phyloP scores from a whole-genome alignment of 2,797 vertebrate genomes.

The Molossus molossus region DNA sequence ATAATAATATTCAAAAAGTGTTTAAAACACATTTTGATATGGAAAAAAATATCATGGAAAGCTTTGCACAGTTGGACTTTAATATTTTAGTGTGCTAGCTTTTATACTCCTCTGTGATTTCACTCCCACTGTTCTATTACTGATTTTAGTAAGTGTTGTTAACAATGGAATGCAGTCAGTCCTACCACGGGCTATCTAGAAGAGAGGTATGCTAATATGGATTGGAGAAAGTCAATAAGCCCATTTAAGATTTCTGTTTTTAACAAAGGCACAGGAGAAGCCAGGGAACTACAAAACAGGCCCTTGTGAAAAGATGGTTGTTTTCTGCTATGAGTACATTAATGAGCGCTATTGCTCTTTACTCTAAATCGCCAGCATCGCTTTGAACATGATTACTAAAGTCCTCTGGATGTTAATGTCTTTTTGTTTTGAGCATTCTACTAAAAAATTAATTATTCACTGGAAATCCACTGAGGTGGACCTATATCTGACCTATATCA shows the following conservation, averaged over 20 bases:
- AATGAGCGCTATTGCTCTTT: constrained; percentile 53
- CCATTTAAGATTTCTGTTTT: constrained; percentile 77
- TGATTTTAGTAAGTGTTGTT: constrained; percentile 80
- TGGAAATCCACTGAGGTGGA: constrained; percentile 41
- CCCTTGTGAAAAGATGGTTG: constrained; percentile 29
- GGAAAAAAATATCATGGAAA: constrained; percentile 79
- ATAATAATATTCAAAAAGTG: constrained; percentile 84
- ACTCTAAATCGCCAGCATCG: constrained; percentile 38
- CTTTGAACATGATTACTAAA: constrained; percentile 22
- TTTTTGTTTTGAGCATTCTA: constrained; percentile 64
- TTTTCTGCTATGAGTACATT: constrained; percentile 70
- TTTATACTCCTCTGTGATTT: constrained; percentile 67
- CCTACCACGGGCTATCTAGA: constrained; percentile 70
- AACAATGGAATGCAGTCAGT: constrained; percentile 71
- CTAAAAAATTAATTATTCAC: constrained; percentile 60
- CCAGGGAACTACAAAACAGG: constrained; percentile 49
- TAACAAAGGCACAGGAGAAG: constrained; percentile 77
- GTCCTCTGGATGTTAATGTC: constrained; percentile 54
- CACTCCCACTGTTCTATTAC: constrained; percentile 74
- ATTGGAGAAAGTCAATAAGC: constrained; percentile 79
- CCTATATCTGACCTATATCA: background rate
- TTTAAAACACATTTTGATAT: constrained; percentile 84
- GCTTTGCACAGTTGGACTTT: constrained; percentile 85
- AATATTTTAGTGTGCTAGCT: constrained; percentile 79
- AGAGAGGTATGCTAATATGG: constrained; percentile 72